Evolutionary conservation across 1,140 invertebrate species (phyloP).

Genomic region (Drosophila nikananu): DNA sequence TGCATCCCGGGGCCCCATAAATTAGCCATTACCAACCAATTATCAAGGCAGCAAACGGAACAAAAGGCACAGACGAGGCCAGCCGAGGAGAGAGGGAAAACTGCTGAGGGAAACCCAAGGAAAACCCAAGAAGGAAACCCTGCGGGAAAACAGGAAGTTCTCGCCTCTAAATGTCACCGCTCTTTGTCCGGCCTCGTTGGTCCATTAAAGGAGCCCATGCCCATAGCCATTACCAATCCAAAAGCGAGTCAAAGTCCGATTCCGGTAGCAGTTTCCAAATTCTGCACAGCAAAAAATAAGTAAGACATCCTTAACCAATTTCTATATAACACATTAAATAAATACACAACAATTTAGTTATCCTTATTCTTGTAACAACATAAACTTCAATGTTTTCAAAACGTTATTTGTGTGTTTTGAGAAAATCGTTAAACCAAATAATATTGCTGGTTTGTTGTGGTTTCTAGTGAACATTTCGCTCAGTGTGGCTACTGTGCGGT

Average conservation of each 20-base stretch:
- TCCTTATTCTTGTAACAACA: neutral
- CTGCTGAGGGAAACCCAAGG: slow-evolving; percentile 4
- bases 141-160: slow-evolving; percentile 46
- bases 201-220: slow-evolving; percentile 16
- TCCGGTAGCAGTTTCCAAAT: slow-evolving; percentile 30
- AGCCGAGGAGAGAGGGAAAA: slow-evolving; percentile 17
- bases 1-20: slow-evolving; percentile 61
- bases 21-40: slow-evolving; percentile 77
- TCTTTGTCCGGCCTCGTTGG: slow-evolving; percentile 26
- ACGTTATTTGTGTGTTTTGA: neutral
- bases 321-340: neutral
- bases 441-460: neutral
- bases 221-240: neutral
- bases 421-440: neutral
- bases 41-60: slow-evolving; percentile 32
- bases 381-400: neutral
- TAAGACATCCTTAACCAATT: neutral
- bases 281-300: slow-evolving; percentile 15
- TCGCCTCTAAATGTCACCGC: slow-evolving; percentile 44
- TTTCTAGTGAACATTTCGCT: neutral
- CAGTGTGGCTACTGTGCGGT: slow-evolving; percentile 36
- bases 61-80: slow-evolving; percentile 10
- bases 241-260: slow-evolving; percentile 13
- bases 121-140: slow-evolving; percentile 12
- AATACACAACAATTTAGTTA: neutral